Base-by-base conservation (phyloP, 2,797 vertebrate species). In the Lacerta bilineata region DNA sequence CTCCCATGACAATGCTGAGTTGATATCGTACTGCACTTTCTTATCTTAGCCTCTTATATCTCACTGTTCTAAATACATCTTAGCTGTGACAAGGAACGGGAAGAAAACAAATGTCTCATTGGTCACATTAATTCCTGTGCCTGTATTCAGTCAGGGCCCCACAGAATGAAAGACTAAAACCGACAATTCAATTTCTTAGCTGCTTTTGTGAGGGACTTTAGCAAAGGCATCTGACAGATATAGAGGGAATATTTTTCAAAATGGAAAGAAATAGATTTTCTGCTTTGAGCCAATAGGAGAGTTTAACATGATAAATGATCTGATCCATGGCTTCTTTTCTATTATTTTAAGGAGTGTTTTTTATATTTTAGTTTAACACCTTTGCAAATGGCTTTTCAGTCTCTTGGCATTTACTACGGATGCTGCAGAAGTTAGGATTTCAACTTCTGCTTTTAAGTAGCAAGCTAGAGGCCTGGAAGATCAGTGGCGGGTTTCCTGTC, bases 261-360 rank as follows among this genome's bases (percentile, higher is more conserved):
- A 95, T 94, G 95, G 90, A 97, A 93, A 97, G 95, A 95, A 96
- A 97, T 96, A 96, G 96, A 96, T 97, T 97, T 97, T 94, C 95
- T 95, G 93, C 91, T 96, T 90, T 91, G 91, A 93, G 91, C 92
- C 83, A 93, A 95, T 94, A 75, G 88, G 82, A 95, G 95, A 95
- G 92, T 93, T 92, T 94, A 93, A 95, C 83, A 89, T 97, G 96
- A 98, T 97, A 96, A 96, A 97, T 96, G 94, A 96, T 91, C 92
- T 95, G 95, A 96, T 82, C 88, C 88, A 87, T 93, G 93, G 94
- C 91, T 95, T 92, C 77, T 2, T 8, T 89, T 4, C 89, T 84
- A 92, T 91, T 95, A 95, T 96, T 96, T 95, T 91, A 88, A 93
- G 93, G 90, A 91, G 91, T 94, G 94, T 94, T 88, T 55, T 36